Percentiles rank a stretch among this genome's conserved stretches.
These are phyloP conservation scores for Solenopsis invicta DNA, from an alignment of 1,140 invertebrate genomes.

Conservation along the genomic window DNA sequence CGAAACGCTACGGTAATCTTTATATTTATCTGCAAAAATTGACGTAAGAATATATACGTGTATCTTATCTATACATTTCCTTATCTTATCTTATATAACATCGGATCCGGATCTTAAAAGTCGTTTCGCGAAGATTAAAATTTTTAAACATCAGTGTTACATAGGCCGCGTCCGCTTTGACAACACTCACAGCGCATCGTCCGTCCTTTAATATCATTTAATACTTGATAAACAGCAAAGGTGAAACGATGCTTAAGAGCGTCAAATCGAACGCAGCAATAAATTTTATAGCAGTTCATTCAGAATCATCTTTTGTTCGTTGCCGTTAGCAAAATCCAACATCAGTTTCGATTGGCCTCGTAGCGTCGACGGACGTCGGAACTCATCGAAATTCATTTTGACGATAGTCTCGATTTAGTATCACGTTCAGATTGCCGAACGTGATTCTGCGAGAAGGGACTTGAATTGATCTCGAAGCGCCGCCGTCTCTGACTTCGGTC, in stretches of 20 bases:
- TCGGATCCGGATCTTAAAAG: background rate
- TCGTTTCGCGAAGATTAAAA: background rate
- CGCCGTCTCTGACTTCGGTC: conserved; percentile 54
- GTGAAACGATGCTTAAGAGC: too few species aligned
- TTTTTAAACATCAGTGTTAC: too few species aligned
- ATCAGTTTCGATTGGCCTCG: background rate
- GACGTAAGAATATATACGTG: background rate
- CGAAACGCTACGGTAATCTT: conserved; percentile 2
- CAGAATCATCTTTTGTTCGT: background rate
- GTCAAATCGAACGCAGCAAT: too few species aligned
- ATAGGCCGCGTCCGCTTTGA: too few species aligned
- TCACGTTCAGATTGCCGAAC: background rate
- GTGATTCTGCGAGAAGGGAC: background rate
- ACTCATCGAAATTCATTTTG: conserved; percentile 14
- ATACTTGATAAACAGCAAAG: too few species aligned
- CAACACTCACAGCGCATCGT: too few species aligned
- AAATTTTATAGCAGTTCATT: background rate
- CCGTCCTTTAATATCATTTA: too few species aligned
- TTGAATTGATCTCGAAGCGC: conserved; percentile 45
- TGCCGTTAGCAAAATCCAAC: background rate
- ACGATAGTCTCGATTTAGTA: background rate
- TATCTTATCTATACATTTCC: background rate
- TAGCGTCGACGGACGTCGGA: background rate
- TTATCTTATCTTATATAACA: conserved; percentile 34
- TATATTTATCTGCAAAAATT: conserved; percentile 24